A percentile compares a stretch with the other conserved stretches of the same genome.
Conservation (phyloP, 2,888 invertebrate species). For the Drosophila formosana region DNA sequence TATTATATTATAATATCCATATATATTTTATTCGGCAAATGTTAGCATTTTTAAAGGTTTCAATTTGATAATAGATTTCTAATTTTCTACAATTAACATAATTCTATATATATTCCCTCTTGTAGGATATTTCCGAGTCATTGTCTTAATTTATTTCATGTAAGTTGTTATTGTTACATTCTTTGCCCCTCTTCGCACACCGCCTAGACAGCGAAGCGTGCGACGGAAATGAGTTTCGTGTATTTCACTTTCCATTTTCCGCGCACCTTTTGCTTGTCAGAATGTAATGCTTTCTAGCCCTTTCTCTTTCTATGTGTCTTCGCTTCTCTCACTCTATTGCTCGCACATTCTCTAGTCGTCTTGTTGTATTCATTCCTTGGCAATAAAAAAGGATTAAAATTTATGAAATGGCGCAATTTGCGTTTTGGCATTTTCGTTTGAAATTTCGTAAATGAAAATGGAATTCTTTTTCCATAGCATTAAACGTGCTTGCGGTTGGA, state of each 20-base stretch:
- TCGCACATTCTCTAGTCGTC: neutral
- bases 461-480: conserved; percentile 35
- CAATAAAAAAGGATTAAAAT: conserved; percentile 81
- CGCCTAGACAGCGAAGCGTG: conserved; percentile 26
- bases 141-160: neutral
- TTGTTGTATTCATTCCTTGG: conserved; percentile 41
- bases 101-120: too few relatives aligned
- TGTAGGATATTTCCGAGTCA: conserved; percentile 16
- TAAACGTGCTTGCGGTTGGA: conserved; percentile 63
- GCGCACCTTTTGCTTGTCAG: conserved; percentile 44
- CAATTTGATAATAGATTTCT: too few relatives aligned
- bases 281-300: neutral
- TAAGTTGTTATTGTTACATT: conserved; percentile 22
- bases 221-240: conserved; percentile 76
- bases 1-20: too few relatives aligned
- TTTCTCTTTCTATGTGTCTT: neutral
- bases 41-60: too few relatives aligned
- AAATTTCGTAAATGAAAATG: conserved; percentile 55
- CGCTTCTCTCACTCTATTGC: neutral
- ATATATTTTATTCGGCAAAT: too few relatives aligned
- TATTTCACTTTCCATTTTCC: conserved; percentile 71
- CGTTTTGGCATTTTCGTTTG: conserved; percentile 58
- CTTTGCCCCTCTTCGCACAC: conserved; percentile 3
- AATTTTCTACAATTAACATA: too few relatives aligned
- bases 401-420: conserved; percentile 75